phyloP scores from a whole-genome alignment of 2,113 vertebrate species.

The Dendrocopos noguchii region DNA sequence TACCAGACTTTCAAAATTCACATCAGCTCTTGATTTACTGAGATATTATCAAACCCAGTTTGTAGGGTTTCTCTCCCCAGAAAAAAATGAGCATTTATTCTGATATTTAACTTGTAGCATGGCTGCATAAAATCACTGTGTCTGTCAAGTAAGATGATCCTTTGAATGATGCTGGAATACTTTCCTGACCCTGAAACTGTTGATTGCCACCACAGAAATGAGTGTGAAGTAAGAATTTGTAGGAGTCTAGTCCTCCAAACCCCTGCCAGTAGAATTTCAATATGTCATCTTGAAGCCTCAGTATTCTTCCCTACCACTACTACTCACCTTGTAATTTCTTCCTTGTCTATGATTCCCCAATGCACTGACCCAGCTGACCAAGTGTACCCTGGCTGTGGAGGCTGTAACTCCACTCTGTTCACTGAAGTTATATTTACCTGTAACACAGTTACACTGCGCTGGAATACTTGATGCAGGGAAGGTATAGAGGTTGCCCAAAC shows the following conservation, averaged over 20 bases:
- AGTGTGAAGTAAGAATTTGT: background rate
- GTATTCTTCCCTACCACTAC: background rate
- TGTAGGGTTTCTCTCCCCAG: background rate
- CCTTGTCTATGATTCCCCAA: background rate
- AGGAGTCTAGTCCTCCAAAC: background rate
- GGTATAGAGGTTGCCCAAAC: background rate
- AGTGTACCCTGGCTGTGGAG: background rate
- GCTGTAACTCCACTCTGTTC: background rate
- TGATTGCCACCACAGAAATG: background rate
- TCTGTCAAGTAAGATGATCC: background rate
- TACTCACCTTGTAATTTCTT: background rate
- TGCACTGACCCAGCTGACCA: background rate
- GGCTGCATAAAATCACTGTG: background rate
- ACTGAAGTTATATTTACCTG: background rate
- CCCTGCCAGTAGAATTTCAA: background rate
- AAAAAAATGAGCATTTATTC: background rate
- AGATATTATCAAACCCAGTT: background rate
- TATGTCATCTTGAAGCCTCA: background rate
- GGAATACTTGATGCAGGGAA: background rate
- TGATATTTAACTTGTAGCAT: background rate
- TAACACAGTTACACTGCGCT: fast-evolving
- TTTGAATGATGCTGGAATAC: background rate
- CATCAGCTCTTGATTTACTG: background rate
- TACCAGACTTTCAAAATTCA: background rate
- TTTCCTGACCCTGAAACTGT: background rate